Conservation (phyloP, 2,797 vertebrate species). For the Rhincodon typus region DNA sequence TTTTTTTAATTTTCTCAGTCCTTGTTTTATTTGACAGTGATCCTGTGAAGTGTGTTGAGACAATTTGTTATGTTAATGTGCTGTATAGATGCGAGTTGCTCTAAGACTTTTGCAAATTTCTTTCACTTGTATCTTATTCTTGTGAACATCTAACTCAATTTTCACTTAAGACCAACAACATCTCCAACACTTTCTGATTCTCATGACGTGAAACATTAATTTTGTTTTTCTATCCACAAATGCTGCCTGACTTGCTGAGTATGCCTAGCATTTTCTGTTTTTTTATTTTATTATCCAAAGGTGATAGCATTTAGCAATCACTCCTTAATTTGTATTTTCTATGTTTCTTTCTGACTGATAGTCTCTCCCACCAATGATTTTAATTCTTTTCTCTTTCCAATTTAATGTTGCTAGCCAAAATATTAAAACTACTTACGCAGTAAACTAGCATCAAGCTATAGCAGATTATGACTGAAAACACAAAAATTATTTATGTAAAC, state of each 20-base stretch:
- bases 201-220: too few species aligned
- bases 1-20: background rate
- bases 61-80: background rate
- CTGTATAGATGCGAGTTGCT: background rate
- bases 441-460: background rate
- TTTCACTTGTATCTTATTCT: constrained; percentile 50
- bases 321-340: background rate
- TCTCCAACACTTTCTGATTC: too few species aligned
- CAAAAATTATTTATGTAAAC: background rate
- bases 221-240: too few species aligned
- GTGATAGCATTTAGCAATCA: background rate
- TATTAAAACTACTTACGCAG: background rate
- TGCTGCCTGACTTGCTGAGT: too few species aligned
- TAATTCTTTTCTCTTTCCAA: background rate
- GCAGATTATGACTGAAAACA: background rate
- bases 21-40: background rate
- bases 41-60: background rate
- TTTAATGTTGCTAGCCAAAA: background rate
- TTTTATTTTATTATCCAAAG: background rate
- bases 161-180: too few species aligned
- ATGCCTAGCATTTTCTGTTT: too few species aligned
- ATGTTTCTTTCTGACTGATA: background rate
- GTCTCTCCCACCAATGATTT: background rate
- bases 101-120: constrained; percentile 63
- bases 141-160: background rate